Evolutionary conservation across 2,888 invertebrate genomes (phyloP), one percentile per base, ranked within the genome.

Genomic region (Gymnoscelis rufifasciata): DNA sequence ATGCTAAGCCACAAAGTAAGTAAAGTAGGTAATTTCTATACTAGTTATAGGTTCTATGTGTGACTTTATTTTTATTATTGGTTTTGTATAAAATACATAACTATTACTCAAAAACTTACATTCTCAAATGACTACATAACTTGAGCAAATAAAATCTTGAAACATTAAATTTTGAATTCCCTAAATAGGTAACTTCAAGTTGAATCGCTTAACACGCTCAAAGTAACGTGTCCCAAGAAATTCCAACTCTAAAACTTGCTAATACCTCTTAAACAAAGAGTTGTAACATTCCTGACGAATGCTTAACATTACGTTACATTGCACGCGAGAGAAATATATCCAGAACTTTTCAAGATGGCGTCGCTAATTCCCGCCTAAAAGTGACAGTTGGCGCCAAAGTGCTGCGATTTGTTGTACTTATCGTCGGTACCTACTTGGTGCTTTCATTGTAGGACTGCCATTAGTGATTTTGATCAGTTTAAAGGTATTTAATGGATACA

Each of bases 321-420:
- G 76, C 67, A 31, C 40, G 57, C 60, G 53, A 37, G 37, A 43
- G 56, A 63, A 71, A 67, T 46, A 62, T 66, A 74, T 64, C 62
- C 59, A 60, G 65, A 78, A 76, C 62, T 76, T 74, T 74, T 67
- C 51, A 71, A 71, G 62, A 79, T 73, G 71, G 71, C 70, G 69
- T 52, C 65, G 60, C 76, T 71, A 73, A 74, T 74, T 75, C 71
- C 66, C 64, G 66, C 66, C 66, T 43, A 44, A 54, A 62, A 56
- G 48, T 51, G 54, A 54, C 56, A 46, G 45, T 50, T 39, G 10
- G 7, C 10, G 28, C 27, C 30, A 27, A 24, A 52, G 66, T 42
- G 28, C 37, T 31, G 19, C 37, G 39, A 43, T 40, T 35, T 43
- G n/a, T 40, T 10, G 27, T 38, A 31, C 31, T 8, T 6, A 10